phyloP scores from a whole-genome alignment of 2,888 invertebrate species.

The Dysmachus trigonus region DNA sequence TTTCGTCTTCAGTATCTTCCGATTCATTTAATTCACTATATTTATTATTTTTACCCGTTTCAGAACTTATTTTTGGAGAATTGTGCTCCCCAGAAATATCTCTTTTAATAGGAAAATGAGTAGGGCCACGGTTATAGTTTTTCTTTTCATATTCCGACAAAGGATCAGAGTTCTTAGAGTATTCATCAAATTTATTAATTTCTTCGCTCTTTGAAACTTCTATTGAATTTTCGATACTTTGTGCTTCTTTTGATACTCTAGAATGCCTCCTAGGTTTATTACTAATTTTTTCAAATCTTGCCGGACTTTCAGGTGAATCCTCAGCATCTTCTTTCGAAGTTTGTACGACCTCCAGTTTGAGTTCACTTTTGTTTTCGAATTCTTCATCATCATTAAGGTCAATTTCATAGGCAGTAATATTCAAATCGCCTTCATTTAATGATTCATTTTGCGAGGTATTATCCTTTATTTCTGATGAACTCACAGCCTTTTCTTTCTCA shows the following conservation, averaged over 20 bases:
- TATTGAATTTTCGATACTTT: constrained; percentile 6
- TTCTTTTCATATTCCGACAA: not conserved
- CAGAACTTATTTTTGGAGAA: not conserved
- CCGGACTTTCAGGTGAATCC: not conserved
- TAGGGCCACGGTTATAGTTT: not conserved
- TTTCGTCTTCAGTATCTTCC: not conserved
- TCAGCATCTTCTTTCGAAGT: not conserved
- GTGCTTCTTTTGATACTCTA: not conserved
- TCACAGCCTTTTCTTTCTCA: not conserved
- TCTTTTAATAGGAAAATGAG: not conserved
- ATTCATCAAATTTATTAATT: not conserved
- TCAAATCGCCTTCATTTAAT: not conserved
- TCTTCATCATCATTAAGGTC: not conserved
- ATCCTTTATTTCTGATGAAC: not conserved
- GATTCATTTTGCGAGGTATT: not conserved
- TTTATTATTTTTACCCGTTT: not conserved
- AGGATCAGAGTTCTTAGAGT: constrained; percentile 28
- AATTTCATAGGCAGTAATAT: not conserved
- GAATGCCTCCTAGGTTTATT: not conserved
- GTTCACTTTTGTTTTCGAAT: not conserved
- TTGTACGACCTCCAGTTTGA: not conserved
- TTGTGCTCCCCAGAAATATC: not conserved
- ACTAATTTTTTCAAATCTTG: not conserved
- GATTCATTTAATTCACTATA: not conserved
- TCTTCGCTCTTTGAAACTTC: constrained; percentile 5